Base-by-base conservation (phyloP, 2,888 invertebrate species). In the Polia nebulosa region DNA sequence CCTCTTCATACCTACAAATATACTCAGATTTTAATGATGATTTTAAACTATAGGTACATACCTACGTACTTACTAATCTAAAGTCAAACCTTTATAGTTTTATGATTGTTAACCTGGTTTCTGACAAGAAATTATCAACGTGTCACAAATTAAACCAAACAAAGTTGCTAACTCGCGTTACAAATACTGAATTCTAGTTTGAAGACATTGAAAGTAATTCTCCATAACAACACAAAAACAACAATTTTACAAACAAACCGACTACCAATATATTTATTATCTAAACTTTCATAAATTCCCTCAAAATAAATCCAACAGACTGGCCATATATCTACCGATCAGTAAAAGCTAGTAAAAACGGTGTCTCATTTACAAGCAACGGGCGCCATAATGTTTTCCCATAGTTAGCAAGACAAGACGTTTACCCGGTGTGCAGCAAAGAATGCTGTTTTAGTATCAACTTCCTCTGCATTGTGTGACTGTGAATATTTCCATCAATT, bases 401-500 rank as follows among this genome's bases (percentile, higher is more conserved):
- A 87, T 85, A 85, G 82, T 88, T 87, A 88, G 64, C 52, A 63
- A 76, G 57, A 74, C 63, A 67, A 76, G 58, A 72, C 66, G 57
- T 58, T 57, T 68, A 69, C 70, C 57, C 51, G 29, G 29, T 17
- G 47, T 72, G 74, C 69, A 67, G 47, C 47, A 80, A 81, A 81
- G 80, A 83, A 86, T 86, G 76, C 80, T 85, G 87, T 85, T 87
- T 84, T 81, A 72, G 70, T 81, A 82, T 84, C 78, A 71, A 84
- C 83, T 86, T 88, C 86, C 87, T 71, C 73, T 68, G 73, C 53
- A 68, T 66, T 83, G 81, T 85, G 73, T 72, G 73, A 76, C 77
- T 80, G 78, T 68, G 70, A 75, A 82, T 69, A 68, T 62, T 57
- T 45, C 44, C 49, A 66, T 64, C 15, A 69, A 71, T 72, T 76